Evolutionary conservation across 1,140 invertebrate species (phyloP), one percentile per base, ranked within the genome.

Genomic region (Drosophila pallidifrons): DNA sequence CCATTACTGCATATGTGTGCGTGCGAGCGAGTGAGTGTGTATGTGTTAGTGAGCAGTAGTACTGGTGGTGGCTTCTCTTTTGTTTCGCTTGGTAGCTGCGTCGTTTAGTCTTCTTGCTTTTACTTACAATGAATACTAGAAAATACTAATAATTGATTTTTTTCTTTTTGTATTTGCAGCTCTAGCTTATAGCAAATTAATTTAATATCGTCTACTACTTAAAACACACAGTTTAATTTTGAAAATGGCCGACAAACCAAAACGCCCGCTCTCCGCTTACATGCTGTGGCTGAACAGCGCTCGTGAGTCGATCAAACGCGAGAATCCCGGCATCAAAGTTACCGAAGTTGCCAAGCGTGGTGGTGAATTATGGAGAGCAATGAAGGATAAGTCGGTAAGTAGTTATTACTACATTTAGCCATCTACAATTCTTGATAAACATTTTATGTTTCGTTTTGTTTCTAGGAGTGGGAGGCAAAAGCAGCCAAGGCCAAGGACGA

Each of bases 281-380:
- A 97, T 98, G 94, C 87, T 98, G 75, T 98, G 96, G 96, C 94
- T 98, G n/a, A 97, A 96, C 92, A 96, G 96, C 77, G 95, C 95
- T 75, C 93, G 97, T 76, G 96, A 97, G 81, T 93, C 94, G 77
- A 96, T 98, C 55, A 98, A 98, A 92, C 93, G 94, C 55, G 96
- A 97, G 58, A 94, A 96, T 92, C 97, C 97, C 58, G 96, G 96
- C 54, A 95, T 98, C 60, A 95, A 95, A 82, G 94, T 98, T 32
- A 96, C 96, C 38, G 97, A 98, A 87, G 94, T 98, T 46, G 95
- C 96, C 41, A 98, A 97, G 94, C 97, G 96, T 82, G 97, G 95
- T 70, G 97, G 97, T 47, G 97, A 98, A 94, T 93, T 97, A 86
- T 98, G 97, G 97, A 95, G 95, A 82, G 94, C 94, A 77, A 93